Conservation (phyloP, 2,888 invertebrate species). For the Gandaritis pyraliata region DNA sequence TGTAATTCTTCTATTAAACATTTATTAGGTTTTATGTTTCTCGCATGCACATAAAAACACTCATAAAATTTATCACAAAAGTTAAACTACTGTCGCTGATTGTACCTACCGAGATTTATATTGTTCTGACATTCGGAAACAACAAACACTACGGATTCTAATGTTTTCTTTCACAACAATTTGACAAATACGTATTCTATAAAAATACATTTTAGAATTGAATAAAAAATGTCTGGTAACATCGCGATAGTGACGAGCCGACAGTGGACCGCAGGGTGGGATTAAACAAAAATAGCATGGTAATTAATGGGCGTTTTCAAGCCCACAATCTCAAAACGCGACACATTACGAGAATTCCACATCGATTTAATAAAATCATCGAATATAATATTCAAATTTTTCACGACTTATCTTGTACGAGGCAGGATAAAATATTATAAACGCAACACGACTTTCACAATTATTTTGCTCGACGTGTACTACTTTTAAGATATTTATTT, state of each 20-base stretch:
- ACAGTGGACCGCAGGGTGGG: slow-evolving; percentile 70
- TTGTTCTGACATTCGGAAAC: slow-evolving; percentile 8
- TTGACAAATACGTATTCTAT: slow-evolving; percentile 16
- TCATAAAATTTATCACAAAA: not conserved
- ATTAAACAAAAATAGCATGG: slow-evolving; percentile 77
- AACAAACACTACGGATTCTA: slow-evolving; percentile 6
- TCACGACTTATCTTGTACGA: slow-evolving; percentile 34
- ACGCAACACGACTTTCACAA: not conserved
- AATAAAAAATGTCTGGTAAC: slow-evolving; percentile 54
- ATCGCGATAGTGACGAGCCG: slow-evolving; percentile 65
- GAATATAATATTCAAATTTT: slow-evolving; percentile 47
- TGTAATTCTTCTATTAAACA: not conserved
- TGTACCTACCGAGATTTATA: not conserved
- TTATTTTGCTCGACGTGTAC: not conserved
- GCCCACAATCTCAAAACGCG: slow-evolving; percentile 70
- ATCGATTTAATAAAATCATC: slow-evolving; percentile 52
- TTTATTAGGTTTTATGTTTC: slow-evolving; percentile 3
- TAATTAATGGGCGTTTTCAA: slow-evolving; percentile 75
- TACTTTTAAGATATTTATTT: too few species aligned
- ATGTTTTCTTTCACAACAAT: slow-evolving; percentile 8
- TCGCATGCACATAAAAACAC: not conserved
- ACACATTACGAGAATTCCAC: slow-evolving; percentile 65
- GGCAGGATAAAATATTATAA: slow-evolving; percentile 28
- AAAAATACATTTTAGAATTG: slow-evolving; percentile 34
- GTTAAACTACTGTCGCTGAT: slow-evolving; percentile 1